Percentiles rank a stretch among this genome's conserved stretches.
These are phyloP conservation scores for Machaerirhynchus nigripectus DNA, from an alignment of 2,113 vertebrate species.

Conservation along the genomic window DNA sequence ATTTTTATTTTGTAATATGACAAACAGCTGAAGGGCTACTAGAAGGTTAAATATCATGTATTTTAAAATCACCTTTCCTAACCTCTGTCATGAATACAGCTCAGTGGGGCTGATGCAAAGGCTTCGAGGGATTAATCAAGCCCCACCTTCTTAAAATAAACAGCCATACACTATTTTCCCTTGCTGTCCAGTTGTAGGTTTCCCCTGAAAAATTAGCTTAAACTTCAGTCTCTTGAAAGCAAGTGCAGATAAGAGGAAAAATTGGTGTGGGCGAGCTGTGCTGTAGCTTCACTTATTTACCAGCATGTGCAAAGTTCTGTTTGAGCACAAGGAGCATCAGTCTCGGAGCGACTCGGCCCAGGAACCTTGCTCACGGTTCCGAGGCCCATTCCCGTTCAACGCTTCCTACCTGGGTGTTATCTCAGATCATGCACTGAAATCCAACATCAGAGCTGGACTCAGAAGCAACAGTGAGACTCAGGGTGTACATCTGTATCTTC, in stretches of 20 bases:
- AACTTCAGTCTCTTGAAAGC: not conserved
- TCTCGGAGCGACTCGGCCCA: fast-evolving
- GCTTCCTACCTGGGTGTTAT: not conserved
- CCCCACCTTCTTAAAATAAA: not conserved
- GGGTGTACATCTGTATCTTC: not conserved
- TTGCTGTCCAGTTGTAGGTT: not conserved
- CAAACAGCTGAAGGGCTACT: not conserved
- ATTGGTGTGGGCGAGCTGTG: not conserved
- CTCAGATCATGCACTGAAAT: not conserved
- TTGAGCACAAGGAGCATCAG: not conserved
- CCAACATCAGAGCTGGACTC: not conserved
- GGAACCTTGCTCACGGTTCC: not conserved
- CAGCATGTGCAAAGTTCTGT: not conserved
- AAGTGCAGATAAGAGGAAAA: not conserved
- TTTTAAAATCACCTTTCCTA: not conserved
- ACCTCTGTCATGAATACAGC: not conserved
- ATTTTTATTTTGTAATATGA: not conserved
- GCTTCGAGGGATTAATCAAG: not conserved
- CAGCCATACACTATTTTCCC: not conserved
- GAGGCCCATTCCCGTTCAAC: fast-evolving
- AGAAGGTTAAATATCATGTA: not conserved
- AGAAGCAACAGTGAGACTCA: not conserved
- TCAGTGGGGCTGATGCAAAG: not conserved
- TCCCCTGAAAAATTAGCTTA: not conserved
- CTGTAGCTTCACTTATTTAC: not conserved